A percentile compares a stretch with the other conserved stretches of the same genome.
Conservation (phyloP, 2,888 invertebrate genomes). For the Pseudococcus jackbeardsleyi region DNA sequence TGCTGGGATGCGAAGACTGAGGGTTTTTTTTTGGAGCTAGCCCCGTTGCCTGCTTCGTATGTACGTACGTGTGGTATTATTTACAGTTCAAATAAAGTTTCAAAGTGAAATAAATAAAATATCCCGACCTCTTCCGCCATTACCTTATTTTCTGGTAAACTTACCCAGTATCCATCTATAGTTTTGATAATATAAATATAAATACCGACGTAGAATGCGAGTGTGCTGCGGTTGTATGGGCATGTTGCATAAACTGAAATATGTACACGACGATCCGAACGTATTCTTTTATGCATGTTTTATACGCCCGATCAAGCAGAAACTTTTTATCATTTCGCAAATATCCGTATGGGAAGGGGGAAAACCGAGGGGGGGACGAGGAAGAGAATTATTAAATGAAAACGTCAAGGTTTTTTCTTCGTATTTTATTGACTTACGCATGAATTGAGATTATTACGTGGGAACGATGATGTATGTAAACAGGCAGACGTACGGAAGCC, state of each 20-base stretch:
- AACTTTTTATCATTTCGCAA: conserved; percentile 12
- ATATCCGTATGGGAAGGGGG: not conserved
- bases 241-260: not conserved
- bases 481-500: not conserved
- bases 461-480: not conserved
- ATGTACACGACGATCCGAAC: not conserved
- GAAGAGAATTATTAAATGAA: not conserved
- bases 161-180: not conserved
- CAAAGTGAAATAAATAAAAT: conserved; percentile 50
- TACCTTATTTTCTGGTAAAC: conserved; percentile 3
- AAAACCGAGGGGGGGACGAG: too few species aligned
- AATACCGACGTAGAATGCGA: not conserved
- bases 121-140: not conserved
- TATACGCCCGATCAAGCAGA: conserved; percentile 32
- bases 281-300: conserved; percentile 45
- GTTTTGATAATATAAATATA: not conserved
- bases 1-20: too few species aligned
- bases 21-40: too few species aligned
- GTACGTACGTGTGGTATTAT: not conserved
- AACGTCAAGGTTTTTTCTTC: not conserved
- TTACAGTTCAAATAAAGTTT: conserved; percentile 41
- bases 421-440: conserved; percentile 18
- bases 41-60: too few species aligned
- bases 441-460: conserved; percentile 1
- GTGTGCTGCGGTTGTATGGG: not conserved